Conservation (phyloP, 2,888 invertebrate species). For the Drosophila pseudotalamancana region DNA sequence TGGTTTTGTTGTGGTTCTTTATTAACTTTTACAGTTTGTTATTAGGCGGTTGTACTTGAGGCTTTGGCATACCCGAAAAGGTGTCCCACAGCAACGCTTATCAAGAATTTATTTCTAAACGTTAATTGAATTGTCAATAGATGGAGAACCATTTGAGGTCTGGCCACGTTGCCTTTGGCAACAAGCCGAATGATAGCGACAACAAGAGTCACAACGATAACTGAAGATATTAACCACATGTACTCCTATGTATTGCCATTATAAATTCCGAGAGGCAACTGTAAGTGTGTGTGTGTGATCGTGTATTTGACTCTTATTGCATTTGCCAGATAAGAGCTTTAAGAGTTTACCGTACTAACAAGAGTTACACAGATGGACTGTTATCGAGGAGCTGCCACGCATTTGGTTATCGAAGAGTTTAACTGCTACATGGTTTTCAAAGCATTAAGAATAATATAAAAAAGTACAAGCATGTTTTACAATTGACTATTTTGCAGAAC, state of each 20-base stretch:
- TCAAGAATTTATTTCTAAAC: slow-evolving; percentile 75
- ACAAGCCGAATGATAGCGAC: slow-evolving; percentile 59
- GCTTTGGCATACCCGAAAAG: slow-evolving; percentile 43
- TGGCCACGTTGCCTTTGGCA: slow-evolving; percentile 53
- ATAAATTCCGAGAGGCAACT: slow-evolving; percentile 50
- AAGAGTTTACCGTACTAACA: neutral
- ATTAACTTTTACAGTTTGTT: slow-evolving; percentile 57
- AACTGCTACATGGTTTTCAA: no score
- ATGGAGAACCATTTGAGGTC: slow-evolving; percentile 49
- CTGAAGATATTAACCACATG: slow-evolving; percentile 29
- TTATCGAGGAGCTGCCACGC: slow-evolving; percentile 24
- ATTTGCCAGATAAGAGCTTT: slow-evolving; percentile 61
- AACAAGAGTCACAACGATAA: slow-evolving; percentile 26
- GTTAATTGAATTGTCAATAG: slow-evolving; percentile 78
- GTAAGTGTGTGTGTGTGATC: slow-evolving; percentile 40
- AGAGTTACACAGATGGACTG: no score
- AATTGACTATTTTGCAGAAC: no score
- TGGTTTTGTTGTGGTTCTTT: slow-evolving; percentile 10
- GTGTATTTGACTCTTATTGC: slow-evolving; percentile 64
- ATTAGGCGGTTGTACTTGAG: slow-evolving; percentile 37
- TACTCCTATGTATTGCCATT: slow-evolving; percentile 40
- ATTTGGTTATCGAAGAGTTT: slow-evolving; percentile 2
- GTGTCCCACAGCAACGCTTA: slow-evolving; percentile 44
- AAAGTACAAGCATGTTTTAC: no score
- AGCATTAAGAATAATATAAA: no score